Base-by-base conservation (phyloP, 2,797 vertebrate species). In the Synaphobranchus kaupii region DNA sequence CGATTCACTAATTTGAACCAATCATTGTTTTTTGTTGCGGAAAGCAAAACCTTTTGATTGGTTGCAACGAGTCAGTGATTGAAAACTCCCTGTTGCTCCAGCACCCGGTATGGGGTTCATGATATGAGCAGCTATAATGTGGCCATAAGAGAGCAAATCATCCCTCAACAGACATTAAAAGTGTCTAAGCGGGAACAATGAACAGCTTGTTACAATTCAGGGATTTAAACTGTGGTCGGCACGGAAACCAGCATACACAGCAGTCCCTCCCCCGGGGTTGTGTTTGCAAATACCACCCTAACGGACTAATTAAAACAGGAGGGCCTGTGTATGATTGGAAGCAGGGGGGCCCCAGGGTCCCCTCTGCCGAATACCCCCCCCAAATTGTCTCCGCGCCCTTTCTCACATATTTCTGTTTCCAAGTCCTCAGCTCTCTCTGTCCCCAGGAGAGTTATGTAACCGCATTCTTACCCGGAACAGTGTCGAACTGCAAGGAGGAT, bases 361-460 rank as follows among this genome's bases (percentile, higher is more conserved):
- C 60, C 25, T 5, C 60, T 15, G 10, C 5, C 54, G 9, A 56
- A 56, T 39, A 39, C 52, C 10, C 52, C 60, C 60, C 60, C 60
- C 22, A 7, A 20, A 20, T 12, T 22, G n/a, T 66, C 4, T 66
- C 25, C 25, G 4, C 1, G 25, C 22, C 25, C 60, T 66, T 66
- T 66, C 25, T 66, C 60, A 66, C 60, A 4, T 4, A 66, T n/a
- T 66, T 66, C 58, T 20, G 58, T 22, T 60, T 22, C 58, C 15
- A 60, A 20, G 58, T 4, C 15, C 58, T 83, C 87, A 91, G 66
- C 86, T 44, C 39, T 4, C 3, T 88, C 84, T 85, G 85, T n/a
- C 48, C 80, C 83, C 56, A 4, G 78, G 87, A 90, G 89, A 90
- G 88, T 91, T 84, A 89, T 15, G 76, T 76, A 86, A 50, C 4